phyloP scores from a whole-genome alignment of 23 tunicate species.

The Phallusia fumigata region DNA sequence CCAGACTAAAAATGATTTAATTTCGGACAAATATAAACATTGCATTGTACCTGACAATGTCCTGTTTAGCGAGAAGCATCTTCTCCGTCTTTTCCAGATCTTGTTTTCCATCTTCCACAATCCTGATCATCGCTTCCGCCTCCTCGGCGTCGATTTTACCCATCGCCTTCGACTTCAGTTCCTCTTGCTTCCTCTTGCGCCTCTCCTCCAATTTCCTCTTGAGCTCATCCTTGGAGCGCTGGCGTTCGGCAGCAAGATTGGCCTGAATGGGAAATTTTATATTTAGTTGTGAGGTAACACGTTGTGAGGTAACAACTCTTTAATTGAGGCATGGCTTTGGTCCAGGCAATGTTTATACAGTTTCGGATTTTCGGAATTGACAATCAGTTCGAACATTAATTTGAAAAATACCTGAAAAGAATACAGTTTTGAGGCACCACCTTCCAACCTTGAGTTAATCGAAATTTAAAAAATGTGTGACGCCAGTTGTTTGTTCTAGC shows the following conservation, averaged over 20 bases:
- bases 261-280: slow-evolving; percentile 14
- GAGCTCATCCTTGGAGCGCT: slow-evolving; percentile 42
- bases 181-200: slow-evolving; percentile 45
- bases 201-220: slow-evolving; percentile 63
- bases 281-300: no score
- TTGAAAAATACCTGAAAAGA: no score
- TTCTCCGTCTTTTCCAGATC: slow-evolving; percentile 64
- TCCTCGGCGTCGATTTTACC: slow-evolving; percentile 51
- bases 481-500: no score
- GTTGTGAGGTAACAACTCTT: no score
- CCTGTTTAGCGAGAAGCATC: slow-evolving; percentile 28
- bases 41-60: slow-evolving; percentile 22
- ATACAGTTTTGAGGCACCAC: no score
- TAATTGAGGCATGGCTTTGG: no score
- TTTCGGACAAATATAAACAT: not conserved
- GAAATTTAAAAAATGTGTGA: no score
- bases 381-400: no score
- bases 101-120: slow-evolving; percentile 49
- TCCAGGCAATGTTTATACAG: no score
- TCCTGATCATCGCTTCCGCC: slow-evolving; percentile 43
- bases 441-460: no score
- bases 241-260: slow-evolving; percentile 41
- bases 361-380: no score
- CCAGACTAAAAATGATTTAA: not conserved
- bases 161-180: slow-evolving; percentile 44